Percentiles rank a stretch among this genome's conserved stretches.
Conservation (phyloP, 2,113 vertebrate species). For the Marmota monax region DNA sequence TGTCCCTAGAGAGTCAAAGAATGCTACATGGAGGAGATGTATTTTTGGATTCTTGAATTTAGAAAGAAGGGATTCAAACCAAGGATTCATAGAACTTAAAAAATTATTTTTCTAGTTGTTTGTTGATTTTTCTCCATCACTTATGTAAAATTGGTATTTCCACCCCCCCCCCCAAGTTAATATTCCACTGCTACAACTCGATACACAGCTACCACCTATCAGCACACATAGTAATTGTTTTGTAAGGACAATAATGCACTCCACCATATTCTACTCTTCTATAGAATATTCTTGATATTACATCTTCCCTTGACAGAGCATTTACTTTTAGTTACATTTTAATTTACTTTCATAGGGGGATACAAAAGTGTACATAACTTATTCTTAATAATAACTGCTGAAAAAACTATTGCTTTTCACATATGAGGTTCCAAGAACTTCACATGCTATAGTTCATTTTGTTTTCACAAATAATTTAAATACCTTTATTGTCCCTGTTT, state of each 20-base stretch:
- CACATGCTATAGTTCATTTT: slow-evolving; percentile 9
- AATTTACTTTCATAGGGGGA: not conserved
- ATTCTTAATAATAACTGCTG: not conserved
- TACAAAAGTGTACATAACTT: not conserved
- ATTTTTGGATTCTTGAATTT: not conserved
- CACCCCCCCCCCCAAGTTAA: not conserved
- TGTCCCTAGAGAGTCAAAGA: not conserved
- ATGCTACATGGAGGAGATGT: not conserved
- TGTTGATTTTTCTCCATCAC: slow-evolving; percentile 37
- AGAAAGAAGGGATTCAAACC: not conserved
- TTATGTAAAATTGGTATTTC: not conserved
- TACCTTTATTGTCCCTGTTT: not conserved
- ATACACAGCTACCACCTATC: not conserved
- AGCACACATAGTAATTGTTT: not conserved
- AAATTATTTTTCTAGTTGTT: not conserved
- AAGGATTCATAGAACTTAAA: not conserved
- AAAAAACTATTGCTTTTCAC: not conserved
- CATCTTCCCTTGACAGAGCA: not conserved
- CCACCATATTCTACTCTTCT: not conserved
- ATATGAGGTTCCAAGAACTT: not conserved
- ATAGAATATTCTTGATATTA: not conserved
- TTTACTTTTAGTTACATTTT: slow-evolving; percentile 21
- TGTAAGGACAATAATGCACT: not conserved
- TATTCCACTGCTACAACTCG: not conserved
- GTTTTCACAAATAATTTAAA: not conserved